These are phyloP conservation scores for Anoplolepis gracilipes DNA, from an alignment of 1,140 invertebrate genomes.

Conservation along the genomic window DNA sequence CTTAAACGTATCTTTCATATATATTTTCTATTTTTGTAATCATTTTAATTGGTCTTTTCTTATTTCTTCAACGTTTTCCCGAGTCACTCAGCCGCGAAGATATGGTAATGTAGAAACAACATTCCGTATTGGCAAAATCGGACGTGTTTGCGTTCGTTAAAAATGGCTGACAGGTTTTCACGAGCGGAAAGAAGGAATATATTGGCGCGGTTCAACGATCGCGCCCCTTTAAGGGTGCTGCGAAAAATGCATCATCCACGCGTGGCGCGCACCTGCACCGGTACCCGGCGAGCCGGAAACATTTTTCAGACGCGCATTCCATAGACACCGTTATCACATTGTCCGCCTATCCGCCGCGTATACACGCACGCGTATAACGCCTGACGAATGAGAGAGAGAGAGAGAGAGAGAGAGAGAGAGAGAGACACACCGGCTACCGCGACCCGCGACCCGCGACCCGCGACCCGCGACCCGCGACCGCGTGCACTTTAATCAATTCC, in stretches of 20 bases:
- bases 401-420: too few species aligned
- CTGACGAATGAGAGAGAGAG: constrained; percentile 51
- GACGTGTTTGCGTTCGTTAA: background rate
- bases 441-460: too few species aligned
- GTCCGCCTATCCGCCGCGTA: constrained; percentile 32
- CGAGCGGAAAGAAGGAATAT: background rate
- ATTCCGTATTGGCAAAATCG: background rate
- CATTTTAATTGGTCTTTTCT: background rate
- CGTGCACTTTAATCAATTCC: constrained; percentile 43
- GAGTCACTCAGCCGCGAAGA: background rate
- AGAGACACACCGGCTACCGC: constrained; percentile 19
- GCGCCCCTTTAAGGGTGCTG: constrained; percentile 39
- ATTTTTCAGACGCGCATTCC: constrained; percentile 55
- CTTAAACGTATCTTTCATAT: background rate
- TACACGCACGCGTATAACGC: background rate
- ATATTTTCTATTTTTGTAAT: background rate
- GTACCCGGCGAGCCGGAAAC: constrained; percentile 44
- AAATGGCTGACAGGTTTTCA: background rate
- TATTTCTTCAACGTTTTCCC: background rate
- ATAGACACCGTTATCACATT: constrained; percentile 55
- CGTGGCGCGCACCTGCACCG: constrained; percentile 11
- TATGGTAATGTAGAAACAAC: constrained; percentile 1
- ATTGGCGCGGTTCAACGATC: constrained; percentile 36
- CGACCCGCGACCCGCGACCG: too few species aligned
- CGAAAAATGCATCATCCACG: constrained; percentile 48